These are phyloP conservation scores for Coilia nasus DNA, from an alignment of 2,797 vertebrate genomes.

Conservation along the genomic window DNA sequence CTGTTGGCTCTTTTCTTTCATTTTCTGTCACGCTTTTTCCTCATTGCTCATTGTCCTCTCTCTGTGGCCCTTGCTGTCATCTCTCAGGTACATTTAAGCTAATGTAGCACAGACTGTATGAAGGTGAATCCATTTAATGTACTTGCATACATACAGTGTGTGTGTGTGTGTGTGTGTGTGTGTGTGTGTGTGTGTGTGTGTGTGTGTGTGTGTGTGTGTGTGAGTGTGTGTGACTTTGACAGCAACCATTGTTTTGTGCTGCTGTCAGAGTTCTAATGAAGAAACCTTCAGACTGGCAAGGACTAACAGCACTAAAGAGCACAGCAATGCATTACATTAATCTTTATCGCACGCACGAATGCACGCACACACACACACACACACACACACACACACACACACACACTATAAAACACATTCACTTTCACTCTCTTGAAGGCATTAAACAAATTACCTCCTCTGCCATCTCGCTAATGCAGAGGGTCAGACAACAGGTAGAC, in stretches of 20 bases:
- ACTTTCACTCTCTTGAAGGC: constrained; percentile 41
- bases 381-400: constrained; percentile 37
- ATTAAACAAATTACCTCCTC: constrained; percentile 64
- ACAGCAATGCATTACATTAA: constrained; percentile 61
- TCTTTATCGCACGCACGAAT: constrained; percentile 35
- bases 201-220: constrained; percentile 11
- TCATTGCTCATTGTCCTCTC: constrained; percentile 31
- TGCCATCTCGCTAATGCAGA: constrained; percentile 46
- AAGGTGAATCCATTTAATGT: constrained; percentile 19
- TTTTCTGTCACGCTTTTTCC: neutral
- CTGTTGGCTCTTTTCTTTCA: constrained; percentile 37
- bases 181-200: constrained; percentile 14
- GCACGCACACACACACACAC: neutral
- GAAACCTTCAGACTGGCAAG: neutral
- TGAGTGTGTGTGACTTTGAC: neutral
- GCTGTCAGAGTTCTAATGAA: neutral
- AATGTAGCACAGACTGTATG: constrained; percentile 64
- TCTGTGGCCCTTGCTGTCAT: constrained; percentile 7
- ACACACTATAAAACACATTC: constrained; percentile 7
- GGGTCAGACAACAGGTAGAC: constrained; percentile 52
- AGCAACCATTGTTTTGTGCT: neutral
- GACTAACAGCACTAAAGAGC: constrained; percentile 36
- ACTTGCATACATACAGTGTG: constrained; percentile 27
- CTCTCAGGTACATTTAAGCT: constrained; percentile 61
- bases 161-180: neutral